Evolutionary conservation across 2,797 vertebrate species (phyloP), one percentile per base, ranked within the genome.

Genomic region (Muraenolepis orangiensis): DNA sequence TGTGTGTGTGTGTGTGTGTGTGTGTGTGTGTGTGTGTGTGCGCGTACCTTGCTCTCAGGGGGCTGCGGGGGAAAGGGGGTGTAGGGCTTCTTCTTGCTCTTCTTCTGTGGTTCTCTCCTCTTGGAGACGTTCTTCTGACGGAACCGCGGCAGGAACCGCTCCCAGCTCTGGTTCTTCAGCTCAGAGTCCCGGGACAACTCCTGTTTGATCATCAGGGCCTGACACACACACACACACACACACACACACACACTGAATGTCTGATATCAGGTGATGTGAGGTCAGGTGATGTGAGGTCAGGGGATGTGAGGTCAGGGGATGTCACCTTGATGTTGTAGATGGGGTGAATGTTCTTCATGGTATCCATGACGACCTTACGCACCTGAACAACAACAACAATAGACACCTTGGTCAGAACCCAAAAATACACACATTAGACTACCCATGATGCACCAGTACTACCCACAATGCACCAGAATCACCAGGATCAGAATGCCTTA

Each of bases 271-370:
- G 12, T 38, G 36, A 8, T 38, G 36, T 38, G 36, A 38, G 2
- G 36, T 3, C 36, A 38, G 36, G 36, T 38, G 36, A 38, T 6
- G 36, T 3, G 6, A 38, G 36, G 36, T 11, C 36, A 38, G 36
- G 12, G 7, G 36, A 8, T 38, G 13, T 42, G 40, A 42, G 1
- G 40, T 16, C 40, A 42, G 40, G 40, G 32, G 66, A 69, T 29
- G 28, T 30, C 5, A 99, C 97, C 95, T 99, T 99, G 78, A 99
- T 99, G 87, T 98, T 99, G 89, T 99, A 99, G 90, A 99, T 99
- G 38, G 98, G 98, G 80, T 99, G 98, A 85, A 99, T 95, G 90
- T 99, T 99, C 92, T 97, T 99, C 96, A 99, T 95, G 0, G 98
- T 99, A 84, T 99, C 97, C 90, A 96, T 81, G 81, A 99, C 97